phyloP scores from a whole-genome alignment of 2,888 invertebrate species.

The Cyclophora albipunctata region DNA sequence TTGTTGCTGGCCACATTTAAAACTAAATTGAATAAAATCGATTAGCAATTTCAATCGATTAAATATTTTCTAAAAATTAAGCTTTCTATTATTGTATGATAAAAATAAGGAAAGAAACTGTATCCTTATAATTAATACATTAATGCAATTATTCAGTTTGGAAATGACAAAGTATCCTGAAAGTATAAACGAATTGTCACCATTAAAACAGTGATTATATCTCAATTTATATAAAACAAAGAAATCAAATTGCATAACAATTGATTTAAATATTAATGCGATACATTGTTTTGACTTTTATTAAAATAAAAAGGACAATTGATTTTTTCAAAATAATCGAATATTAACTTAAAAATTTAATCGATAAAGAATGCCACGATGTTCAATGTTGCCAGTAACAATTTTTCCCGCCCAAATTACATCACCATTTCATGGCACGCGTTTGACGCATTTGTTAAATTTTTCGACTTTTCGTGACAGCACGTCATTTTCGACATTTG shows the following conservation, averaged over 20 bases:
- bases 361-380: conserved; percentile 4
- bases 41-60: neutral
- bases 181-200: too few species aligned
- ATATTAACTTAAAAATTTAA: neutral
- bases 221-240: too few species aligned
- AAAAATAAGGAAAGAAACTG: neutral
- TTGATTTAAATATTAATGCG: too few species aligned
- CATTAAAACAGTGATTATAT: too few species aligned
- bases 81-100: neutral
- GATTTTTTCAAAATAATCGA: neutral
- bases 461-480: conserved; percentile 74
- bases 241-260: too few species aligned
- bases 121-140: neutral
- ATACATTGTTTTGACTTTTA: too few species aligned
- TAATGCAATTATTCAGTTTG: neutral
- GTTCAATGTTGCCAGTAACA: conserved; percentile 44
- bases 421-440: conserved; percentile 72
- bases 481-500: conserved; percentile 76
- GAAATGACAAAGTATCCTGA: neutral
- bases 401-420: conserved; percentile 48
- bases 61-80: neutral
- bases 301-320: neutral
- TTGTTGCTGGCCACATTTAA: neutral
- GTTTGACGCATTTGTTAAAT: conserved; percentile 58
- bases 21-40: too few species aligned